Percentiles rank a stretch among this genome's conserved stretches.
Evolutionary conservation across 2,888 invertebrate genomes (phyloP).

Genomic region (Brachyopa scutellaris): DNA sequence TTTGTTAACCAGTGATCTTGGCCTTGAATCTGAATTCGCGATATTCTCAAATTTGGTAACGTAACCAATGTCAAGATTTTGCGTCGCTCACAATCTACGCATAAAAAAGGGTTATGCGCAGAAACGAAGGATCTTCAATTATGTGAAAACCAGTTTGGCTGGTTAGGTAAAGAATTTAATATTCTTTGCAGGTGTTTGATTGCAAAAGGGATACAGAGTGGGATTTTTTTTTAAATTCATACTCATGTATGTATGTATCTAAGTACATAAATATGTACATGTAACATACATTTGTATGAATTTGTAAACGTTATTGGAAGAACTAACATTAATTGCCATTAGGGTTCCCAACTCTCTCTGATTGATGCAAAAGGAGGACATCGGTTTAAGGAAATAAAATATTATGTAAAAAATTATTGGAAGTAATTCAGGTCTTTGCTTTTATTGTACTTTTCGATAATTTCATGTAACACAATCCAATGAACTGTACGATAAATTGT

Average conservation of each 20-base stretch:
- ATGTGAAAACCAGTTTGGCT: conserved; percentile 8
- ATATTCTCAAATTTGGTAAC: conserved; percentile 14
- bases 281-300: no score
- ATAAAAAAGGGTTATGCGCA: neutral
- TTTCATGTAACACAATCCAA: no score
- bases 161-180: neutral
- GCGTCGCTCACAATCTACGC: conserved; percentile 13
- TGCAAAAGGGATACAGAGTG: conserved; percentile 4
- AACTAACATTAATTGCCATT: no score
- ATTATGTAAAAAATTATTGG: no score
- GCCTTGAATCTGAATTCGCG: conserved; percentile 24
- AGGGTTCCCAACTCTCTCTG: no score
- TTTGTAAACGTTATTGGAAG: no score
- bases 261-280: neutral
- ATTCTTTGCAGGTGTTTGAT: conserved; percentile 16
- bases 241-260: neutral
- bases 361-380: no score
- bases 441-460: no score
- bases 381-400: no score
- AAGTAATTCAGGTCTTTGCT: no score
- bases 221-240: neutral
- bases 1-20: conserved; percentile 18
- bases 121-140: neutral
- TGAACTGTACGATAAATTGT: no score
- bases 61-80: conserved; percentile 22